phyloP scores from a whole-genome alignment of 1,140 invertebrate species.

The Euborellia annulipes region DNA sequence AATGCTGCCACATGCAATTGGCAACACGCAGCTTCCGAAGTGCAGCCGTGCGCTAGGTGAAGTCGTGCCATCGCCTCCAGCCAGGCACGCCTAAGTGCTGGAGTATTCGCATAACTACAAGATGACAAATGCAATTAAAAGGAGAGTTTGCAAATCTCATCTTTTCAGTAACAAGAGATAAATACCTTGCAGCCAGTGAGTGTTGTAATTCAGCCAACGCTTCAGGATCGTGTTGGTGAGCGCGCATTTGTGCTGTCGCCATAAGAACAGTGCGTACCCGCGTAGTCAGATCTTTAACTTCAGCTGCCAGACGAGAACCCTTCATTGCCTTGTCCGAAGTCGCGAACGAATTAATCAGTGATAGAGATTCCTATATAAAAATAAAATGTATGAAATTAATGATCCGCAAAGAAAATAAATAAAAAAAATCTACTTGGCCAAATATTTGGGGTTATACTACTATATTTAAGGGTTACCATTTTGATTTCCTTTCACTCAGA shows the following conservation, averaged over 20 bases:
- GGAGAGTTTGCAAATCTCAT: too few relatives aligned
- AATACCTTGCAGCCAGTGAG: constrained; percentile 82
- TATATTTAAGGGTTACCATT: too few relatives aligned
- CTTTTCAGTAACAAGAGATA: too few relatives aligned
- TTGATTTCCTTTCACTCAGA: too few relatives aligned
- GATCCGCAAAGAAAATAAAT: too few relatives aligned
- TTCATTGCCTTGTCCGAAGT: constrained; percentile 88
- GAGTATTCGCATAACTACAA: constrained; percentile 87
- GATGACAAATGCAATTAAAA: too few relatives aligned
- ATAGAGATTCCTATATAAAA: constrained; percentile 80
- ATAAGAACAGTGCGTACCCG: constrained; percentile 83
- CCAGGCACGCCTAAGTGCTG: constrained; percentile 84
- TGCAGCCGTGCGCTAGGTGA: constrained; percentile 61
- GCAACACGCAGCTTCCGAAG: constrained; percentile 75
- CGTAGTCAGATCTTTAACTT: constrained; percentile 84
- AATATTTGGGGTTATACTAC: too few relatives aligned
- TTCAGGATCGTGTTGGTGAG: constrained; percentile 76
- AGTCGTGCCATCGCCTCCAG: constrained; percentile 69
- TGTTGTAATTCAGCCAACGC: constrained; percentile 84
- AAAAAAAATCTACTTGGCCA: too few relatives aligned
- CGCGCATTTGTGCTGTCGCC: constrained; percentile 83
- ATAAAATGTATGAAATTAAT: not conserved
- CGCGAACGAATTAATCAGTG: constrained; percentile 83
- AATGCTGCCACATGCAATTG: constrained; percentile 82
- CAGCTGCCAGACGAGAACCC: constrained; percentile 37